Conservation (phyloP, 1,140 invertebrate species). For the Drosophila sp. region DNA sequence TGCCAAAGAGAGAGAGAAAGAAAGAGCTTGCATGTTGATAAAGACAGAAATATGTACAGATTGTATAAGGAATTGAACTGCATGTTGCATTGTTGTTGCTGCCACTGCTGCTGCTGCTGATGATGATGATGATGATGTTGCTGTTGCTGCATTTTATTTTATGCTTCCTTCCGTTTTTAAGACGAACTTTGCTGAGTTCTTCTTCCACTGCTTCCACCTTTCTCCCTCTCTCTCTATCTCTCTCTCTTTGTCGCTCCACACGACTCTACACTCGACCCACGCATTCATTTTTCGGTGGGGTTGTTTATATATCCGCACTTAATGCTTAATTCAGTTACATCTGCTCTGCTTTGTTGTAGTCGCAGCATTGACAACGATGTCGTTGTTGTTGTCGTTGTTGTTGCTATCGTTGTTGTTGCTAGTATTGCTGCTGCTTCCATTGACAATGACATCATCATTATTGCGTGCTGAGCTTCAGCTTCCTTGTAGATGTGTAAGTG, state of each 20-base stretch:
- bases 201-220: background rate
- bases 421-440: slow-evolving; percentile 58
- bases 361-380: slow-evolving; percentile 44
- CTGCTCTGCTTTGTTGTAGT: slow-evolving; percentile 57
- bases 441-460: slow-evolving; percentile 84
- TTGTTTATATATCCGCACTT: slow-evolving; percentile 83
- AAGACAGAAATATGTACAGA: slow-evolving; percentile 24
- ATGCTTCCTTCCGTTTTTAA: slow-evolving; percentile 75
- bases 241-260: background rate
- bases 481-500: slow-evolving; percentile 31
- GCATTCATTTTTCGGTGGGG: slow-evolving; percentile 66
- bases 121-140: slow-evolving; percentile 32
- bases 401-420: slow-evolving; percentile 29
- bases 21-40: slow-evolving; percentile 12
- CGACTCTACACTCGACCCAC: slow-evolving; percentile 11
- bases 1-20: background rate
- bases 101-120: slow-evolving; percentile 8
- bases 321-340: slow-evolving; percentile 83
- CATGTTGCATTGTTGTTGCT: slow-evolving; percentile 40
- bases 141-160: slow-evolving; percentile 75
- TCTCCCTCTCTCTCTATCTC: no score
- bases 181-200: slow-evolving; percentile 44
- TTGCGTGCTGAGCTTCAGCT: slow-evolving; percentile 73
- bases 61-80: slow-evolving; percentile 19
- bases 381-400: slow-evolving; percentile 42